Conservation (phyloP, 1,140 invertebrate species). For the Diachasmimorpha longicaudata region DNA sequence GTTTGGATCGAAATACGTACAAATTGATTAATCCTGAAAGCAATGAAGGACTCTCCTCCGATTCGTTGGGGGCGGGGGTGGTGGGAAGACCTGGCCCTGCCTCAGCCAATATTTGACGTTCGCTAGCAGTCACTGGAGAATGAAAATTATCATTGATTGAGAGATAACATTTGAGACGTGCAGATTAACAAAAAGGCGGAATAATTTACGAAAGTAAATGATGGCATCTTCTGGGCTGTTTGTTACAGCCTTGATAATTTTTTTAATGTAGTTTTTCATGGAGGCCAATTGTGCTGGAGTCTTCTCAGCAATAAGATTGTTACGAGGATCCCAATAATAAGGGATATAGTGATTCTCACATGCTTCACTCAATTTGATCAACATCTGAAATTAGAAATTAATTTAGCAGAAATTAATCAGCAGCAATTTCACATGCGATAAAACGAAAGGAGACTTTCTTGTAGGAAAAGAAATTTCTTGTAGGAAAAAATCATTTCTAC, state of each 20-base stretch:
- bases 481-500: too few species aligned
- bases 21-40: too few species aligned
- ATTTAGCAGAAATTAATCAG: not conserved
- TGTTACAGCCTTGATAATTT: slow-evolving; percentile 29
- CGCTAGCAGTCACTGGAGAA: not conserved
- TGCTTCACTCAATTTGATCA: slow-evolving; percentile 31
- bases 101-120: not conserved
- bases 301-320: slow-evolving; percentile 40
- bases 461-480: too few species aligned
- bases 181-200: not conserved
- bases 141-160: not conserved
- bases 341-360: not conserved
- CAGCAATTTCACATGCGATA: too few species aligned
- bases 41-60: too few species aligned
- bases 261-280: slow-evolving; percentile 19
- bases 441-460: too few species aligned
- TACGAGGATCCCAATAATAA: slow-evolving; percentile 36
- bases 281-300: not conserved
- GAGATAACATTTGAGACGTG: not conserved
- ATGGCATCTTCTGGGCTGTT: slow-evolving; percentile 29
- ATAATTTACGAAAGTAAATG: slow-evolving; percentile 38
- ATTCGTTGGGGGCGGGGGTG: not conserved
- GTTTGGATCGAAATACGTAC: too few species aligned
- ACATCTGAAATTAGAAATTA: slow-evolving; percentile 36
- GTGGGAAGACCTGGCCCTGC: not conserved